Evolutionary conservation across 2,113 vertebrate species (phyloP).

Genomic region (Aptenodytes patagonicus): DNA sequence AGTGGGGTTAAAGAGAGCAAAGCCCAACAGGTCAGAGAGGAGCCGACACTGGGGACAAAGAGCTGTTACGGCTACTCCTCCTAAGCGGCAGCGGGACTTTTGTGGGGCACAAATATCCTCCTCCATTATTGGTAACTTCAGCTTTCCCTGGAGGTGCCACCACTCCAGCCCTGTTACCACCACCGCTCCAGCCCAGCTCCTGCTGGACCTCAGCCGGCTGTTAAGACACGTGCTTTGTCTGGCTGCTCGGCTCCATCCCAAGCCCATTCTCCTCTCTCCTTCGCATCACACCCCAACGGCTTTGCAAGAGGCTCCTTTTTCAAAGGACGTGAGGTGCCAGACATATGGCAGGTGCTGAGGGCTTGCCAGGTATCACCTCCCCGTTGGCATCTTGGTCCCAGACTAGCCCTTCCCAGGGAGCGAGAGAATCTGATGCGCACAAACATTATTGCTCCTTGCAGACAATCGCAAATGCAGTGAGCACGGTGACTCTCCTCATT

Average conservation of each 20-base stretch:
- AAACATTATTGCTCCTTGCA: accelerated
- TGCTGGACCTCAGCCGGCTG: accelerated
- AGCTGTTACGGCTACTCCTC: neutral
- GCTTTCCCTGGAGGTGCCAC: neutral
- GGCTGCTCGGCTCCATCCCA: neutral
- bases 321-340: neutral
- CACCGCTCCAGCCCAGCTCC: neutral
- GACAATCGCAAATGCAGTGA: accelerated
- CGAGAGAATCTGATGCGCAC: accelerated
- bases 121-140: neutral
- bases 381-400: neutral
- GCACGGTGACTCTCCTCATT: accelerated
- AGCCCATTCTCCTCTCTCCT: neutral
- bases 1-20: neutral
- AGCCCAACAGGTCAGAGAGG: neutral
- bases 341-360: neutral
- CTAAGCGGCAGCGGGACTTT: neutral
- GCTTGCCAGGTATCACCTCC: neutral
- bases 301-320: neutral
- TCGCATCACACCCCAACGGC: neutral
- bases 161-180: neutral
- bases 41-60: neutral
- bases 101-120: neutral
- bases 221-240: neutral
- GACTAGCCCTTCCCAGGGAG: neutral